Base-by-base conservation (phyloP, 2,888 invertebrate species). In the Chrysotoxum bicinctum region DNA sequence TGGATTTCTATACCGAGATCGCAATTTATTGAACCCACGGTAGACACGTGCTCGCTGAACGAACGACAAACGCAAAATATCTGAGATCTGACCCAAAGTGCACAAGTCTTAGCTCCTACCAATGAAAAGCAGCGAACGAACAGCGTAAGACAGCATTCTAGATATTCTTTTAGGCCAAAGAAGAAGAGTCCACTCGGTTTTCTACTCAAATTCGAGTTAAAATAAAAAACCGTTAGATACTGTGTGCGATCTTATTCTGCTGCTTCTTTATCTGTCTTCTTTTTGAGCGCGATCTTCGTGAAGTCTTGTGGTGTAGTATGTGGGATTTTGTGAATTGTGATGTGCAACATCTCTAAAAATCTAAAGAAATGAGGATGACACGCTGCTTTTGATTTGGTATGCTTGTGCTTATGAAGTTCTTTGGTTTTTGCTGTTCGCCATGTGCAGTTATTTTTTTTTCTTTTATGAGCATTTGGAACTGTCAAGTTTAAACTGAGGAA, bases 31-130 rank as follows among this genome's bases (percentile, higher is more conserved):
- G 52, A 84, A 56, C 45, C 81, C 60, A 88, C 89, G 88, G 88
- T 88, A 88, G 89, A 88, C 90, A 91, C 92, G 91, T 91, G 92
- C 90, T 91, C 89, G 90, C 91, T 89, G 90, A 90, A 90, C 90
- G 90, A 92, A 90, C 90, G 91, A 90, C 91, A 90, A 91, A 91
- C 90, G 90, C 90, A 90, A 92, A 92, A 92, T 92, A 92, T 91
- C 89, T 91, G 89, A 89, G 88, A 92, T 91, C 89, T 91, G 89
- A 89, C 88, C 88, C 87, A 87, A 87, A 87, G 87, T 90, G 86
- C 66, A 81, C 77, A 78, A 82, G 90, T 90, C 91, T 91, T 91
- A 90, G 91, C 91, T 84, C 32, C 88, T 90, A 88, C 89, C 88
- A 60, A 43, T 40, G 60, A n/a, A 26, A 50, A 54, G 10, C 26